phyloP scores from a whole-genome alignment of 2,113 vertebrate genomes.

The Camelus bactrianus region DNA sequence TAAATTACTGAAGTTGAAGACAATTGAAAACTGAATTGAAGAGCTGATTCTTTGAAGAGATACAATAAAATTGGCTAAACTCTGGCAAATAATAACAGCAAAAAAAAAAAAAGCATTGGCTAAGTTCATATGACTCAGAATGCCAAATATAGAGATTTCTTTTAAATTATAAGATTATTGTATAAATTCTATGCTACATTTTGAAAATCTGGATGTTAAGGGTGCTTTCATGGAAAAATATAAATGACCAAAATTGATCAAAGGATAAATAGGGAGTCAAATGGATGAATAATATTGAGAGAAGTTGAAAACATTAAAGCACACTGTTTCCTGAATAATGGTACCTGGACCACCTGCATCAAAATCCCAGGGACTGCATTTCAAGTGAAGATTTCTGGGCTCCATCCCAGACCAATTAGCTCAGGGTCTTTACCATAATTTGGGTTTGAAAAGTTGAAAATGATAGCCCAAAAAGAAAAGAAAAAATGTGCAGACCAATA shows the following conservation, averaged over 20 bases:
- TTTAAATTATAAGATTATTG: not conserved
- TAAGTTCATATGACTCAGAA: not conserved
- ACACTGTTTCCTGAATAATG: not conserved
- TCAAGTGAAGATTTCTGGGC: not conserved
- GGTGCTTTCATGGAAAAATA: not conserved
- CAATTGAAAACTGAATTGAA: slow-evolving; percentile 3
- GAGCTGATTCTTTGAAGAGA: not conserved
- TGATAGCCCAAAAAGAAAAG: not conserved
- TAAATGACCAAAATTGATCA: not conserved
- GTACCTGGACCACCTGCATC: not conserved
- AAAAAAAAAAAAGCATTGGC: not conserved
- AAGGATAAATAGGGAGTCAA: not conserved
- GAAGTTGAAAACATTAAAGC: not conserved
- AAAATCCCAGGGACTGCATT: not conserved
- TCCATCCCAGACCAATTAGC: not conserved
- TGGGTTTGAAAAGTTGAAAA: not conserved
- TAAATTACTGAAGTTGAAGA: not conserved
- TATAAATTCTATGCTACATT: not conserved
- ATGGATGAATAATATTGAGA: not conserved
- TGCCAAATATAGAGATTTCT: not conserved
- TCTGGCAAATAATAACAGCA: not conserved
- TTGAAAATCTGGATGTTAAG: not conserved
- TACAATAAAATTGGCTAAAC: not conserved
- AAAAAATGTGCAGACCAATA: not conserved
- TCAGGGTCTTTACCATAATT: not conserved